A percentile compares a stretch with the other conserved stretches of the same genome.
These are phyloP conservation scores for Eriosoma lanigerum DNA, from an alignment of 1,140 invertebrate species.

Conservation along the genomic window DNA sequence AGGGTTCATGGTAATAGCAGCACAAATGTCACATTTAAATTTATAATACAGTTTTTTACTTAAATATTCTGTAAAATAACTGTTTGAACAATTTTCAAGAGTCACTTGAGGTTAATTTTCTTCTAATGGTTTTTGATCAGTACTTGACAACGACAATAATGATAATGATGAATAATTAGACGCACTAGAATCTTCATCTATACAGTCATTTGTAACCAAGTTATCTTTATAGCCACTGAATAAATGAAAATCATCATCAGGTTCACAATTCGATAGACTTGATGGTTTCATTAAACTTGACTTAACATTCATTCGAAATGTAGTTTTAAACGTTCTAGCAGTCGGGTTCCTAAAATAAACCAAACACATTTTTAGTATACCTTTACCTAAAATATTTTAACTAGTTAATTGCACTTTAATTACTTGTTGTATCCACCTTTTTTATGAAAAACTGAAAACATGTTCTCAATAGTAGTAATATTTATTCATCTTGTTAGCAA, in stretches of 20 bases:
- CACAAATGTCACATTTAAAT: conserved; percentile 8
- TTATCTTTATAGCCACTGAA: background rate
- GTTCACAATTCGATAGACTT: background rate
- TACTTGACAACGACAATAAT: too few species aligned
- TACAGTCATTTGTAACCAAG: too few species aligned
- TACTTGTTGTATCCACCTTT: background rate
- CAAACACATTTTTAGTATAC: background rate
- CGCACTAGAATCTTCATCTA: too few species aligned
- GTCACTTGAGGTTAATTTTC: background rate
- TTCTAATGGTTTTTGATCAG: background rate
- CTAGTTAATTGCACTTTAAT: background rate
- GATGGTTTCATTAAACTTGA: background rate
- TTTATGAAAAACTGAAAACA: background rate
- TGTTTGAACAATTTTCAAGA: background rate
- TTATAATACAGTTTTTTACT: background rate
- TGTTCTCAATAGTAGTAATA: background rate
- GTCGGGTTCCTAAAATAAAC: background rate
- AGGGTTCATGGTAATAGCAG: background rate
- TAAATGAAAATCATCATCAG: background rate
- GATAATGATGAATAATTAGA: too few species aligned
- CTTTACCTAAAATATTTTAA: background rate
- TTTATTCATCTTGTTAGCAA: background rate
- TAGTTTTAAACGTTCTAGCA: background rate
- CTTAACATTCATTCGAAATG: background rate
- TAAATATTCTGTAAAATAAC: background rate